Conservation (phyloP, 1,140 invertebrate species). For the Lasaia peninsularis region DNA sequence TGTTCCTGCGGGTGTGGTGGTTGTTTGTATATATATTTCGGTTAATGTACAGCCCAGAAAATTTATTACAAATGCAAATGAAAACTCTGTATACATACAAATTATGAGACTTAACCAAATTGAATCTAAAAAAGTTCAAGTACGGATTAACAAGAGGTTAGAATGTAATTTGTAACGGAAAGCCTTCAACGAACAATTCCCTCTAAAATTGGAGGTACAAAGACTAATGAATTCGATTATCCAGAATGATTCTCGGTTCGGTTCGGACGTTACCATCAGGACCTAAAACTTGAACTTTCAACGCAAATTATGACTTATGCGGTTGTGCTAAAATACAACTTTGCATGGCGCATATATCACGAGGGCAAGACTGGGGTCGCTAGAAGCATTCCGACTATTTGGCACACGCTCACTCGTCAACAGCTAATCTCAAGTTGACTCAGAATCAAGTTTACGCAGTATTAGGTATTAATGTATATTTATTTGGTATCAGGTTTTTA, state of each 20-base stretch:
- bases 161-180: slow-evolving; percentile 13
- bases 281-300: background rate
- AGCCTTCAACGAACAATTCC: slow-evolving; percentile 12
- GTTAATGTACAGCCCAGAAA: too few species aligned
- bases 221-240: slow-evolving; percentile 72
- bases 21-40: too few species aligned
- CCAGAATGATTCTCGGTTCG: slow-evolving; percentile 47
- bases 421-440: slow-evolving; percentile 18
- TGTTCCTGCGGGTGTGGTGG: too few species aligned
- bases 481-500: background rate
- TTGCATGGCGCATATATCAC: slow-evolving; percentile 12
- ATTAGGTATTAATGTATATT: background rate
- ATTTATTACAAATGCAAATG: too few species aligned
- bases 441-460: background rate
- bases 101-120: background rate
- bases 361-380: slow-evolving; percentile 20
- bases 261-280: slow-evolving; percentile 14
- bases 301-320: slow-evolving; percentile 6
- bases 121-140: background rate
- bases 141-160: background rate
- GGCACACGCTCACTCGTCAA: slow-evolving; percentile 31
- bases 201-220: slow-evolving; percentile 37
- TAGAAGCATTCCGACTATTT: slow-evolving; percentile 32
- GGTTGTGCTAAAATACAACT: slow-evolving; percentile 14
- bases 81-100: too few species aligned